Conservation (phyloP, 2,888 invertebrate species). For the Lypha dubia region DNA sequence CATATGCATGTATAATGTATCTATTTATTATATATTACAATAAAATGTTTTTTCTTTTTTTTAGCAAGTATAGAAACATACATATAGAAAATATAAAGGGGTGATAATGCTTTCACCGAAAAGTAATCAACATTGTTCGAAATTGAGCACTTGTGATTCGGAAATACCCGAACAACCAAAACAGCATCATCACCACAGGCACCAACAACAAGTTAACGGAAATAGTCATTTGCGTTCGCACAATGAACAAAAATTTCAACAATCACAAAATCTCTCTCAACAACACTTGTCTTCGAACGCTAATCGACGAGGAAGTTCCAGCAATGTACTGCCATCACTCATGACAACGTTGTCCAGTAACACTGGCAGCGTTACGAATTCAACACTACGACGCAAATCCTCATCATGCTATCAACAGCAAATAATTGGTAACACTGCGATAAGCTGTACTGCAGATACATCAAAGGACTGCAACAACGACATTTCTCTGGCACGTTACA, state of each 20-base stretch:
- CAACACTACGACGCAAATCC: conserved; percentile 77
- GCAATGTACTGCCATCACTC: conserved; percentile 53
- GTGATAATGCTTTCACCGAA: conserved; percentile 65
- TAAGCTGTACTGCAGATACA: conserved; percentile 52
- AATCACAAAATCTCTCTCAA: conserved; percentile 53
- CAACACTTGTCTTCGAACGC: conserved; percentile 50
- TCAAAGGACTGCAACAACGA: conserved; percentile 61
- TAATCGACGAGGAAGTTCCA: conserved; percentile 56
- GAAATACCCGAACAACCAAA: conserved; percentile 57
- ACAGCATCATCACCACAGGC: conserved; percentile 48
- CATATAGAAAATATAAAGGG: not conserved
- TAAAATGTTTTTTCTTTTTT: not conserved
- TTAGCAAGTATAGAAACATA: not conserved
- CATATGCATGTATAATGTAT: no score
- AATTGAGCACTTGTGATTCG: conserved; percentile 57
- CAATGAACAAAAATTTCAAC: conserved; percentile 62
- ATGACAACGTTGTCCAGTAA: conserved; percentile 52
- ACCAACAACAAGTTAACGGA: conserved; percentile 27
- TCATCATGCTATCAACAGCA: conserved; percentile 79
- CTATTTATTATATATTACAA: not conserved
- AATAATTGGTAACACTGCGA: conserved; percentile 69
- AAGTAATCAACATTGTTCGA: conserved; percentile 58
- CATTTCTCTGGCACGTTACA: conserved; percentile 77
- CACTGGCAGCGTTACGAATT: conserved; percentile 30
- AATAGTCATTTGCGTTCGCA: conserved; percentile 49